Evolutionary conservation across 1,140 invertebrate species (phyloP).

Genomic region (Drosophila truncata): DNA sequence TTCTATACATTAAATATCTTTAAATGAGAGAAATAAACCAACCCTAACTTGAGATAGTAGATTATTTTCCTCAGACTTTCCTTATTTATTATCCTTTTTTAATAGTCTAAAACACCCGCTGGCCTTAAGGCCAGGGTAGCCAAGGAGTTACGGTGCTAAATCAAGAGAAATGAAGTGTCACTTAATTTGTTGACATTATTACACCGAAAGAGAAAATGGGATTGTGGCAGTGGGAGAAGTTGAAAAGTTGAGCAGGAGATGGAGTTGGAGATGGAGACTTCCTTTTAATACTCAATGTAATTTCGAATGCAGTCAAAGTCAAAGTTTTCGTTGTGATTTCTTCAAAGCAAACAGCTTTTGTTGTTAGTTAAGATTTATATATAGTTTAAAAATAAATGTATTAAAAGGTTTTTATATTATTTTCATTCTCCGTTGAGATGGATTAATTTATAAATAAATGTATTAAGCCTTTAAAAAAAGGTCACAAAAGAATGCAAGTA

Average conservation of each 20-base stretch:
- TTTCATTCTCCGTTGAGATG: too few species aligned
- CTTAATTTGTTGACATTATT: constrained; percentile 85
- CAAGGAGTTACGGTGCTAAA: constrained; percentile 58
- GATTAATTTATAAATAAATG: not conserved
- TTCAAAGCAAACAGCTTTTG: not conserved
- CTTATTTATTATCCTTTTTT: too few species aligned
- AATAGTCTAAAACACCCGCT: not conserved
- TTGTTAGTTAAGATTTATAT: too few species aligned
- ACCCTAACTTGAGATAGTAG: not conserved
- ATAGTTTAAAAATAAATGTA: not conserved
- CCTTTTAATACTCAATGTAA: constrained; percentile 16
- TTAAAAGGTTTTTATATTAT: too few species aligned
- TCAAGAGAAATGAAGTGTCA: constrained; percentile 85
- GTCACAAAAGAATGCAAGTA: not conserved
- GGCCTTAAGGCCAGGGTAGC: constrained; percentile 2
- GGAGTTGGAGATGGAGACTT: not conserved
- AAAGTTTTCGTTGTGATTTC: not conserved
- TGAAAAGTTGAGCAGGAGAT: not conserved
- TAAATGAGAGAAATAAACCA: not conserved
- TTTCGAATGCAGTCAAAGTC: constrained; percentile 3
- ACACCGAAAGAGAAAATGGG: constrained; percentile 19
- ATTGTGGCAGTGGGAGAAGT: not conserved
- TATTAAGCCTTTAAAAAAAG: too few species aligned
- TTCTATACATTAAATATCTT: not conserved
- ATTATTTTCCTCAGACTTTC: not conserved